Evolutionary conservation across 2,888 invertebrate species (phyloP), one percentile per base, ranked within the genome.

Genomic region (Drosophila aldrichi): DNA sequence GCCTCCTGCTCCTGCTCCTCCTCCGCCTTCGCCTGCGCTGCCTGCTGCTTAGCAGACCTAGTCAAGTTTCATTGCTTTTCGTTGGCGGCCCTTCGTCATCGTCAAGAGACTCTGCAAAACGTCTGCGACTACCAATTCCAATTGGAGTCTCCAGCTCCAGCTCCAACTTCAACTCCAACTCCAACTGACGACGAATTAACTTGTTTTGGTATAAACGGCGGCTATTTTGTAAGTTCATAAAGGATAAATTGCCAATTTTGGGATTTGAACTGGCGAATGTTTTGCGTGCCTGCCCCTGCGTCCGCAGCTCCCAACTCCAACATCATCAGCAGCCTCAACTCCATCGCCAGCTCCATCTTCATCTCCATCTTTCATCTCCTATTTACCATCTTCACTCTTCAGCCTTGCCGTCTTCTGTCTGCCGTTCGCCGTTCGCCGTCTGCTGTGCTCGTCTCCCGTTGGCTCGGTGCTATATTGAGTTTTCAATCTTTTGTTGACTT

Each of bases 221-320:
- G 90, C 91, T 90, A 91, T 91, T 90, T 90, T 90, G 88, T 89
- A 87, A 90, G 90, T 91, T 90, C 90, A 90, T 91, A 90, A 91
- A 90, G 90, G 91, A 90, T 90, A 89, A 90, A 90, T 91, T 90
- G 82, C 90, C 90, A 90, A 90, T 89, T 90, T 90, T 91, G 90
- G 91, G 83, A 91, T 83, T 90, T 90, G 82, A 91, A 83, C 82
- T 90, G 82, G 81, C 72, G 90, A 89, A 88, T 80, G 86, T 85
- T 88, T 88, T 89, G 85, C 90, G 88, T 88, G 89, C 82, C 79
- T 84, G 75, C 65, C 49, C 41, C 22, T 63, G 43, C 40, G 36
- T 25, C 52, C 29, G 18, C n/a, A n/a, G 16, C 22, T 29, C 43
- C 14, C 62, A 46, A 32, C 59, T 36, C 38, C 54, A 34, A 3